These are phyloP conservation scores for Drosophila picticornis DNA, from an alignment of 2,888 invertebrate genomes.

Conservation along the genomic window DNA sequence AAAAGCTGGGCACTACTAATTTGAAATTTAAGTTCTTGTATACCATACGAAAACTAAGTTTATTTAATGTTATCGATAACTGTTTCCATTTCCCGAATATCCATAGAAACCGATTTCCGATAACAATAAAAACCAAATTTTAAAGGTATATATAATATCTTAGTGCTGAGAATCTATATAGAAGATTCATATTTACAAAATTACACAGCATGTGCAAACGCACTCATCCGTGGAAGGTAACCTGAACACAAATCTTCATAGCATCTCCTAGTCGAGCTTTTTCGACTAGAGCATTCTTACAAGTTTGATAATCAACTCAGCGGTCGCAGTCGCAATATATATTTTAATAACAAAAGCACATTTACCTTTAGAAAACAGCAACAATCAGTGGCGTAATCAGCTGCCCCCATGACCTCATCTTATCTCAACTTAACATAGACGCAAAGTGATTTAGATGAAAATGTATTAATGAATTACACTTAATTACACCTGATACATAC, in stretches of 20 bases:
- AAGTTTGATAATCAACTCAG: conserved; percentile 57
- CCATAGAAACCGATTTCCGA: not conserved
- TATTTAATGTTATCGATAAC: not conserved
- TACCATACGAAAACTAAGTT: not conserved
- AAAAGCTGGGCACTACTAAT: not conserved
- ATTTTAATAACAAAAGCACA: not conserved
- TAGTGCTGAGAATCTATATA: not conserved
- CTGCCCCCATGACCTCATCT: not conserved
- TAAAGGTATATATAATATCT: not conserved
- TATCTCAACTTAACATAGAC: not conserved
- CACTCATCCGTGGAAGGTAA: not conserved
- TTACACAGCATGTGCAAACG: not conserved
- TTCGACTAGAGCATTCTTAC: not conserved
- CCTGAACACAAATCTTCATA: not conserved
- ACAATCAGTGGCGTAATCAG: not conserved
- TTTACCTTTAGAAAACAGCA: not conserved
- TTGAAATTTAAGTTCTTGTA: not conserved
- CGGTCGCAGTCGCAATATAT: conserved; percentile 8
- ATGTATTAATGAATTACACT: not conserved
- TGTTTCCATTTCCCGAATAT: too few relatives aligned
- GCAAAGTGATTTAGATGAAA: not conserved
- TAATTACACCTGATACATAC: not conserved
- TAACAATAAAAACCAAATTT: not conserved
- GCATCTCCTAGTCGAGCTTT: not conserved
- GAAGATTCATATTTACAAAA: not conserved